Percentiles rank a stretch among this genome's conserved stretches.
These are phyloP conservation scores for Austrofundulus limnaeus DNA, from an alignment of 2,113 vertebrate genomes.

Conservation along the genomic window DNA sequence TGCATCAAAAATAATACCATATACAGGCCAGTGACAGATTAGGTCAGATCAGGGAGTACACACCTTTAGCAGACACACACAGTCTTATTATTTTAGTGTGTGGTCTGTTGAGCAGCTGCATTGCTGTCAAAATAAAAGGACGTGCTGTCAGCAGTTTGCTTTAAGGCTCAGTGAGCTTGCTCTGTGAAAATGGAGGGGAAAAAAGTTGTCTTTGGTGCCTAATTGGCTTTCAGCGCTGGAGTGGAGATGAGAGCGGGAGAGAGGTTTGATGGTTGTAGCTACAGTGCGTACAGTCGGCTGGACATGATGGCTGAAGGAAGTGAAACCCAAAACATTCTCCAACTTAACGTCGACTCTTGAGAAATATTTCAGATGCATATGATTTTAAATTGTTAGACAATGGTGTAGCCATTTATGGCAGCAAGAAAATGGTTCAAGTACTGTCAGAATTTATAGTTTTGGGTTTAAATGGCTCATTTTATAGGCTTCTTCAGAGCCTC, in stretches of 20 bases:
- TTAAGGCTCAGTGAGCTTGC: slow-evolving; percentile 8
- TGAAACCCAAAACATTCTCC: no score
- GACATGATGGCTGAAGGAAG: no score
- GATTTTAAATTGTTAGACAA: no score
- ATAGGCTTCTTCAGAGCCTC: no score
- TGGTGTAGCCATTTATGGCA: no score
- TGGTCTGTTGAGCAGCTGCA: slow-evolving; percentile 15
- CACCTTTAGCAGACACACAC: not conserved
- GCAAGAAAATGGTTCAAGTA: no score
- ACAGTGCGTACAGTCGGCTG: not conserved
- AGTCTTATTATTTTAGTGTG: not conserved
- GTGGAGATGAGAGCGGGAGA: not conserved
- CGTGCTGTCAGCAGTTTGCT: slow-evolving; percentile 29
- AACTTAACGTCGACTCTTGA: no score
- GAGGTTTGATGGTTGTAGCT: slow-evolving; percentile 2
- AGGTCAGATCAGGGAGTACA: not conserved
- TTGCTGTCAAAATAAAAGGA: slow-evolving; percentile 7
- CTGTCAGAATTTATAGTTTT: no score
- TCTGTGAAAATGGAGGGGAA: slow-evolving; percentile 1
- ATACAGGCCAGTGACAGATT: no score
- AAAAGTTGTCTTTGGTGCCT: slow-evolving; percentile 26
- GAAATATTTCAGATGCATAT: no score
- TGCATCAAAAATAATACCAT: no score
- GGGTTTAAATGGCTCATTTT: no score
- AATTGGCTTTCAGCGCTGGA: slow-evolving; percentile 46